phyloP scores from a whole-genome alignment of 2,113 vertebrate species.

The Grammomys dolichurus region DNA sequence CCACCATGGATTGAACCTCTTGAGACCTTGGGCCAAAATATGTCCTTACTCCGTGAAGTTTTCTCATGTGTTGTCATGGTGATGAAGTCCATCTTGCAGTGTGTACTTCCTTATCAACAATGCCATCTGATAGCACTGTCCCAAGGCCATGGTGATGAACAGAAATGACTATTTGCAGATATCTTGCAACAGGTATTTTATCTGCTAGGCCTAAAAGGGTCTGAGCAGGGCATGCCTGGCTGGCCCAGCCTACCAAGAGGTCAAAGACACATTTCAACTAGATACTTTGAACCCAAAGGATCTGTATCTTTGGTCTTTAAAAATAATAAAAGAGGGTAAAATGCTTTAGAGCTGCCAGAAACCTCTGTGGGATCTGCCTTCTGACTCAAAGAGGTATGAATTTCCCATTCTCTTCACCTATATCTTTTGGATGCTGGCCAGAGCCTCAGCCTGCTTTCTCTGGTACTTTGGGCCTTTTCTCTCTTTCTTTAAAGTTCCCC shows the following conservation, averaged over 20 bases:
- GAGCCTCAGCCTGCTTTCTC: background rate
- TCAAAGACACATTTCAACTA: background rate
- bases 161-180: background rate
- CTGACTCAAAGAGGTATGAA: background rate
- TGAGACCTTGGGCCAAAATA: background rate
- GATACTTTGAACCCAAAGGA: background rate
- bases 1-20: background rate
- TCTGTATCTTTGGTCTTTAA: background rate
- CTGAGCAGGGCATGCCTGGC: background rate
- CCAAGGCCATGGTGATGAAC: background rate
- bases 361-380: background rate
- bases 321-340: background rate
- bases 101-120: background rate
- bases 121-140: background rate
- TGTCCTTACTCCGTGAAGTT: background rate
- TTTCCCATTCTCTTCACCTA: background rate
- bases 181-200: background rate
- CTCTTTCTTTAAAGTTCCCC: background rate
- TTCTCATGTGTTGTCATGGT: background rate
- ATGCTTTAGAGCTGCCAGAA: background rate
- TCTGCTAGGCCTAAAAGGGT: background rate
- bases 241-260: background rate
- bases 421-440: background rate
- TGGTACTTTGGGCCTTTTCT: background rate
- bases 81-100: background rate